phyloP scores from a whole-genome alignment of 2,888 invertebrate genomes.

The Cheiracanthium punctorium region DNA sequence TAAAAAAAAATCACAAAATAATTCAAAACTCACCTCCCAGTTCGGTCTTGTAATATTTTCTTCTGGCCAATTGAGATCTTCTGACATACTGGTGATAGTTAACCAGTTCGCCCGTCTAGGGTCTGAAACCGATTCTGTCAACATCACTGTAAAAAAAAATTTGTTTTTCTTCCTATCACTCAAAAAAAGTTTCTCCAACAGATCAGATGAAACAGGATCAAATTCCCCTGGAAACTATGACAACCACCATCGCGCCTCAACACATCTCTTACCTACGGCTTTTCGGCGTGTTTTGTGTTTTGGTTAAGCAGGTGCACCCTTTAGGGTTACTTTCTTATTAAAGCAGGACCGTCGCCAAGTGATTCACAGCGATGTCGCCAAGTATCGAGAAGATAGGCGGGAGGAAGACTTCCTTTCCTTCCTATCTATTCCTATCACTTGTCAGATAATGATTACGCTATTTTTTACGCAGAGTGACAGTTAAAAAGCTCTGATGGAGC shows the following conservation, averaged over 20 bases:
- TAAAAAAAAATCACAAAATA: too few relatives aligned
- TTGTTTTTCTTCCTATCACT: neutral
- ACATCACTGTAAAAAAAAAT: conserved; percentile 24
- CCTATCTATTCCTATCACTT: too few relatives aligned
- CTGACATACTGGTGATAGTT: conserved; percentile 62
- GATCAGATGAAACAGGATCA: neutral
- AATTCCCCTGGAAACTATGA: neutral
- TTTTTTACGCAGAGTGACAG: neutral
- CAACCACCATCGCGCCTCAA: neutral
- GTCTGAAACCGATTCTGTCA: conserved; percentile 62
- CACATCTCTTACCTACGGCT: neutral
- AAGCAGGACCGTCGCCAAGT: conserved; percentile 30
- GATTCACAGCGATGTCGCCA: neutral
- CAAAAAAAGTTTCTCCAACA: neutral
- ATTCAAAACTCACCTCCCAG: conserved; percentile 58
- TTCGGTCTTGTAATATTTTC: conserved; percentile 57
- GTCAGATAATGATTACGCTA: neutral
- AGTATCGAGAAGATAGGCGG: neutral
- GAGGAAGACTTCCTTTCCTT: neutral
- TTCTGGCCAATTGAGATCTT: conserved; percentile 63
- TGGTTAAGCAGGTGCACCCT: conserved; percentile 25
- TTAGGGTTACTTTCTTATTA: conserved; percentile 19
- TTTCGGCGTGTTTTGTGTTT: conserved; percentile 38
- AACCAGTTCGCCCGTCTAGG: conserved; percentile 61
- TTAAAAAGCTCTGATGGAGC: neutral